Evolutionary conservation across 1,140 invertebrate genomes (phyloP), one percentile per base, ranked within the genome.

Genomic region (Luehdorfia chinensis): DNA sequence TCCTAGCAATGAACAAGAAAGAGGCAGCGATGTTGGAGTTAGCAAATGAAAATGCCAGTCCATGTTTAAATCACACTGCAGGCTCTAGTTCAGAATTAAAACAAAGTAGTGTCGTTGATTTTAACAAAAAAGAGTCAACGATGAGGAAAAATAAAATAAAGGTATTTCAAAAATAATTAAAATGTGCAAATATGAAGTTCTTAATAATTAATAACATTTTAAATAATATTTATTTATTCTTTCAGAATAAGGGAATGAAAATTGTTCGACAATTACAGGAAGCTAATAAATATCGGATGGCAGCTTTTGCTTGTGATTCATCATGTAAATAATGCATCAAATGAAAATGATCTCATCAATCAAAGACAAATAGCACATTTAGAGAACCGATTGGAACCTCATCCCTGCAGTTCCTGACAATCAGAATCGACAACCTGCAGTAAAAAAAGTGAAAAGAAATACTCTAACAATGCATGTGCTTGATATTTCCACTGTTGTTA

Each of bases 401-500:
- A 23, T 32, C 61, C 64, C 14, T n/a, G 63, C 66, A 39, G 65
- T 60, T 49, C 34, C 54, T 34, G 70, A 70, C 28, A 53, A 62
- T 48, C 65, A 76, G 33, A 68, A 75, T 46, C 64, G 62, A 43
- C 73, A 71, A 13, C 74, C 75, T 65, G 41, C 77, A 53, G 52
- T 87, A 32, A 73, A 90, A 69, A 84, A 89, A 80, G 44, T 74
- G 47, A 71, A 86, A 63, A 71, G 88, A 39, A 93, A 93, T 57
- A 91, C 91, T 2, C 87, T 97, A 63, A 92, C 92, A 21, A 89
- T 97, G 71, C 96, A 95, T 87, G 93, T 96, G n/a, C 86, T 97
- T 27, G 95, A 98, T 77, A 94, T 97, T 47, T 91, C 91, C 9
- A 87, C 91, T 30, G 91, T 94, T 36, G 69, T 93, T n/a, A 79